Conservation (phyloP, 2,797 vertebrate species). For the Eulemur coronatus region DNA sequence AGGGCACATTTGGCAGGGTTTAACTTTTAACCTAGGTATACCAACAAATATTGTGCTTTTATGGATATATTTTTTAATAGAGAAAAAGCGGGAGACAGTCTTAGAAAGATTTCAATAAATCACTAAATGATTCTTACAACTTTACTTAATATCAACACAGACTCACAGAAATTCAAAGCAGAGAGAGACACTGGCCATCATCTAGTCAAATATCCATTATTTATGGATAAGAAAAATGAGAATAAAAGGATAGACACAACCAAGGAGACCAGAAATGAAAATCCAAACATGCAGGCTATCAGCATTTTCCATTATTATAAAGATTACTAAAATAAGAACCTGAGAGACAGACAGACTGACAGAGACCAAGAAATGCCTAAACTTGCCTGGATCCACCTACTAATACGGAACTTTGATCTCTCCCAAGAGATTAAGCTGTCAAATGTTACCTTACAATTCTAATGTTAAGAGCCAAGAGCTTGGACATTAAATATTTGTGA, state of each 20-base stretch:
- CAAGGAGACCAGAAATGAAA: constrained; percentile 36
- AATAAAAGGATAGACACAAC: background rate
- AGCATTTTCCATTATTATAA: constrained; percentile 33
- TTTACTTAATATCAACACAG: background rate
- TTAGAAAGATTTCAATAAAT: background rate
- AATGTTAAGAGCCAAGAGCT: constrained; percentile 44
- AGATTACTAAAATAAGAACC: constrained; percentile 62
- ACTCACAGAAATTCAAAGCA: background rate
- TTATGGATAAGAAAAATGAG: background rate
- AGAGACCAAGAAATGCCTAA: constrained; percentile 69
- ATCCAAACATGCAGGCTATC: constrained; percentile 16
- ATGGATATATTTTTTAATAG: background rate
- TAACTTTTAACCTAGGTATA: constrained; percentile 16
- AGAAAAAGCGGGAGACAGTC: background rate
- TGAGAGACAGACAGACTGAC: constrained; percentile 46
- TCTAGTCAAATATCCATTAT: background rate
- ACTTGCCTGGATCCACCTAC: constrained; percentile 69
- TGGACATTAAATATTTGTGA: constrained; percentile 51
- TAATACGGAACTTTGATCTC: constrained; percentile 70
- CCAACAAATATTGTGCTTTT: background rate
- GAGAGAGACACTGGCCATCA: background rate
- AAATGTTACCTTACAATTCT: constrained; percentile 66
- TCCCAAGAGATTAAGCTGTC: constrained; percentile 70
- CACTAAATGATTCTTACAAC: background rate
- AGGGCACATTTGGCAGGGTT: constrained; percentile 46